Evolutionary conservation across 2,888 invertebrate genomes (phyloP).

Genomic region (Coenonympha arcania): DNA sequence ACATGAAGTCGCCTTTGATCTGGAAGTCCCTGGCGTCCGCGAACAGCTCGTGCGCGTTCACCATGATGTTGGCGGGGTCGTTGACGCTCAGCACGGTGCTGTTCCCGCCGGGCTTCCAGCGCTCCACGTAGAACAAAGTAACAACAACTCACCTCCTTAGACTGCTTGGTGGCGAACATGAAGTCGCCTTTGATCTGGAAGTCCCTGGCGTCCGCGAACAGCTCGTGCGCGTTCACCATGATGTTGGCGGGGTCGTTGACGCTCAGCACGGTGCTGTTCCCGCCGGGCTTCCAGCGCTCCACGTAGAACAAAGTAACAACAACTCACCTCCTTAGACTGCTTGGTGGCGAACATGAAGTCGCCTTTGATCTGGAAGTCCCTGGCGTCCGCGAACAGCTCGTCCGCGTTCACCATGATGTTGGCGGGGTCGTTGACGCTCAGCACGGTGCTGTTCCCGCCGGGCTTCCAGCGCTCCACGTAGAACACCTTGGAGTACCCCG

Average conservation of each 20-base stretch:
- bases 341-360: slow-evolving; percentile 90
- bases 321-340: slow-evolving; percentile 75
- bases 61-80: slow-evolving; percentile 59
- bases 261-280: slow-evolving; percentile 82
- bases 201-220: slow-evolving; percentile 82
- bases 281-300: slow-evolving; percentile 77
- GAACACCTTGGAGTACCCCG: slow-evolving; percentile 67
- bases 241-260: slow-evolving; percentile 63
- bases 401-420: slow-evolving; percentile 65
- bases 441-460: slow-evolving; percentile 78
- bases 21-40: slow-evolving; percentile 85
- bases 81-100: slow-evolving; percentile 82
- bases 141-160: slow-evolving; percentile 75
- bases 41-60: slow-evolving; percentile 73
- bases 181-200: slow-evolving; percentile 88
- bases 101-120: slow-evolving; percentile 75
- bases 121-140: too few relatives aligned
- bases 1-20: slow-evolving; percentile 87
- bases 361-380: slow-evolving; percentile 86
- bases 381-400: slow-evolving; percentile 78
- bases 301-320: too few relatives aligned
- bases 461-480: slow-evolving; percentile 81
- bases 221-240: slow-evolving; percentile 63
- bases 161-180: slow-evolving; percentile 85
- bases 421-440: slow-evolving; percentile 75